phyloP scores from a whole-genome alignment of 2,888 invertebrate genomes.

The Meteorus colon region DNA sequence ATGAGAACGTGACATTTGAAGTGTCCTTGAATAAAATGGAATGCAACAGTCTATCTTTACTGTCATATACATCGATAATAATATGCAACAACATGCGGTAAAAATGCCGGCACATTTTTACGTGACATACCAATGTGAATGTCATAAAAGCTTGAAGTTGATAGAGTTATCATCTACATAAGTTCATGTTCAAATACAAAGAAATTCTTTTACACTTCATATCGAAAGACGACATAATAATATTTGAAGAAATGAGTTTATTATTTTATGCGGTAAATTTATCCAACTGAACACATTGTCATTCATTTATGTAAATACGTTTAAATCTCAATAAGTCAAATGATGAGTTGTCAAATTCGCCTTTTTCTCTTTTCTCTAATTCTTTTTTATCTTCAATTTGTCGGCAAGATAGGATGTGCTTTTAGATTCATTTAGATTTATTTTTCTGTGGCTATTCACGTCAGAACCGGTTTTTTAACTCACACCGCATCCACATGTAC shows the following conservation, averaged over 20 bases:
- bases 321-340: constrained; percentile 1
- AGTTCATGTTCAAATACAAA: too few species aligned
- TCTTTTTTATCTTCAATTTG: constrained; percentile 1
- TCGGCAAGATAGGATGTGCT: not conserved
- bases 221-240: not conserved
- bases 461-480: constrained; percentile 6
- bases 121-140: too few species aligned
- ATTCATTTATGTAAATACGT: not conserved
- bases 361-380: not conserved
- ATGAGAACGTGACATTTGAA: not conserved
- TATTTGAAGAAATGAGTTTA: not conserved
- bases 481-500: not conserved
- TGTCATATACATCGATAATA: not conserved
- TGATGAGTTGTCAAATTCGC: not conserved
- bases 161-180: too few species aligned
- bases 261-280: not conserved
- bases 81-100: not conserved
- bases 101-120: not conserved
- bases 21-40: not conserved
- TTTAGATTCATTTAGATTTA: not conserved
- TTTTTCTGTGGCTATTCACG: not conserved
- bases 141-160: too few species aligned
- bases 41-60: not conserved
- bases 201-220: not conserved
- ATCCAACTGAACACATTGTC: not conserved